Base-by-base conservation (phyloP, 2,888 invertebrate genomes). In the Amaurobius ferox region DNA sequence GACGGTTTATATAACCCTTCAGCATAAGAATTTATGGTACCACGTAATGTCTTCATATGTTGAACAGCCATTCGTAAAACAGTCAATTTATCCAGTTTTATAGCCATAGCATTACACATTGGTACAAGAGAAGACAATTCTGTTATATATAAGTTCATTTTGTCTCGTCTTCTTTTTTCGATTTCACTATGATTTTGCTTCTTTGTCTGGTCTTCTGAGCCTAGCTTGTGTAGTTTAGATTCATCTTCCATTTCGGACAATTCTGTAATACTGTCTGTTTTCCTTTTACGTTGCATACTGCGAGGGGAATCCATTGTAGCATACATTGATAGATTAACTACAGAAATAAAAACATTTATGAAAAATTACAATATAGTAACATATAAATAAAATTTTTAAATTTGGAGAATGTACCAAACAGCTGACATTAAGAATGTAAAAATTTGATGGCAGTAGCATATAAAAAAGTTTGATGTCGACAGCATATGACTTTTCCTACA, bases 151-250 rank as follows among this genome's bases (percentile, higher is more conserved):
- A 95, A 96, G 92, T 98, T 98, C 97, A 98, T 98, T 92, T 98
- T 98, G 91, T 98, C 97, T 35, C 98, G 93, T 0, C 98, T 93
- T 0, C 98, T 93, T 91, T 98, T 98, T 92, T 98, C 98, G 87
- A 98, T 98, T 92, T 98, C 97, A 91, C 97, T 97, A 92, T 98
- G 98, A 92, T 97, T 98, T 92, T 97, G 97, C 90, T 97, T 97
- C 48, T 80, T 86, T 9, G 86, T 86, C 28, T 79, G 76, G 19
- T 87, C 87, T 62, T 81, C 80, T n/a, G 55, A 26, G 32, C 80
- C 87, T 16, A 67, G 55, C 16, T 64, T 77, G 2, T 62, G 48
- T 29, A 64, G 40, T 55, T 81, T 80, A 0, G 71, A 44, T 28
- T 39, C 77, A 48, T 80, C 71, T 23, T 87, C 87, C 35, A 72